Base-by-base conservation (phyloP, 2,797 vertebrate species). In the Podarcis lilfordi region DNA sequence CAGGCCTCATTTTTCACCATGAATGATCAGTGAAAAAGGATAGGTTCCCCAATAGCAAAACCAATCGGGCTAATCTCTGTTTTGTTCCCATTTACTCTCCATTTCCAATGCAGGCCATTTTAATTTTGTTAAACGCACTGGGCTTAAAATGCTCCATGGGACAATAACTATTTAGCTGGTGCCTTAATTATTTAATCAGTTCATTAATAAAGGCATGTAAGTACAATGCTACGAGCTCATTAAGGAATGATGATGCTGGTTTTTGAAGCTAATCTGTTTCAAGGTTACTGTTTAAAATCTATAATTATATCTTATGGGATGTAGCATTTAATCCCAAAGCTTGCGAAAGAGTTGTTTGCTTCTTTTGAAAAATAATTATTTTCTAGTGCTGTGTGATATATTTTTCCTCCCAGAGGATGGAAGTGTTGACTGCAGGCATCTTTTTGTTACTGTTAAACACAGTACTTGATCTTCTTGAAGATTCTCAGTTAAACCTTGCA, bases 191-290 rank as follows among this genome's bases (percentile, higher is more conserved):
- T 87, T 87, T 87, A 87, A 83, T 90, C 1, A 37, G 75, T 77
- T 90, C 77, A 8, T 13, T 91, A 29, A 81, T 92, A 19, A 85
- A 93, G 35, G 68, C 83, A 5, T 86, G 74, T 84, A 75, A 89
- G n/a, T 71, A 90, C 1, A 79, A 1, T 77, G 11, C 29, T 89
- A 82, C 9, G 83, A 83, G 61, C 74, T 88, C 19, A 13, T 91
- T 94, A 89, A 0, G 0, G 84, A 40, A 77, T 91, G 84, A 91
- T 78, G 64, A 43, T 0, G 0, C 81, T 89, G 68, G 68, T 83
- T 93, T 86, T 89, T 87, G 87, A 95, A 85, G 87, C 91, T 93
- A 95, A 93, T 93, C 89, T 55, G 40, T 86, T 93, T 79, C 32
- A 37, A 90, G 86, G 85, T 94, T 74, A n/a, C 17, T 43, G 7